Percentiles rank a stretch among this genome's conserved stretches.
These are phyloP conservation scores for Thysanoteuthis rhombus DNA, from an alignment of 2,888 invertebrate genomes.

Conservation along the genomic window DNA sequence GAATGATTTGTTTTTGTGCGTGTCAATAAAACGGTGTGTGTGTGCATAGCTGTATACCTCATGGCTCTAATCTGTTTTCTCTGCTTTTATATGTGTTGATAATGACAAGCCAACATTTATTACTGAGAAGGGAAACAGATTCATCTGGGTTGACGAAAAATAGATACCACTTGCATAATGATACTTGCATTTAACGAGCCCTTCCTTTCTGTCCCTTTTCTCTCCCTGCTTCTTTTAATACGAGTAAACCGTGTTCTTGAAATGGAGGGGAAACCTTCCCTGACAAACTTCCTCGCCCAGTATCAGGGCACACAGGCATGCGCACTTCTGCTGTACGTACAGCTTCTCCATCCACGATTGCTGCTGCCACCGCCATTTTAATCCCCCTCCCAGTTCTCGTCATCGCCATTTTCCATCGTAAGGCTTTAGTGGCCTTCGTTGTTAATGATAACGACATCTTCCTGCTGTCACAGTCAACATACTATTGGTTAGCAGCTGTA, in stretches of 20 bases:
- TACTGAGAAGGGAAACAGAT: background rate
- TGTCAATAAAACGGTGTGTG: too few species aligned
- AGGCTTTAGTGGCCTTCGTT: background rate
- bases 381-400: background rate
- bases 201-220: background rate
- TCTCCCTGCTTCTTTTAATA: background rate
- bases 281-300: too few species aligned
- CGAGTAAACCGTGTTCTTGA: background rate
- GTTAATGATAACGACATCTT: background rate
- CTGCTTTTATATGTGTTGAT: background rate
- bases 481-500: background rate
- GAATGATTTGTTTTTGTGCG: too few species aligned
- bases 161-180: background rate
- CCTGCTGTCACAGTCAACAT: background rate
- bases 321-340: background rate
- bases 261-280: background rate
- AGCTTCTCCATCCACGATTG: background rate
- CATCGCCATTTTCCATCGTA: background rate
- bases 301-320: background rate
- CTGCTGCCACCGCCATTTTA: background rate
- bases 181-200: background rate
- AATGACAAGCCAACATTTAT: background rate
- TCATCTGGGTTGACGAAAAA: background rate
- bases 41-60: too few species aligned
- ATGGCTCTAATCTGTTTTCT: background rate